A percentile compares a stretch with the other conserved stretches of the same genome.
Conservation (phyloP, 2,113 vertebrate genomes). For the Eptesicus fuscus region DNA sequence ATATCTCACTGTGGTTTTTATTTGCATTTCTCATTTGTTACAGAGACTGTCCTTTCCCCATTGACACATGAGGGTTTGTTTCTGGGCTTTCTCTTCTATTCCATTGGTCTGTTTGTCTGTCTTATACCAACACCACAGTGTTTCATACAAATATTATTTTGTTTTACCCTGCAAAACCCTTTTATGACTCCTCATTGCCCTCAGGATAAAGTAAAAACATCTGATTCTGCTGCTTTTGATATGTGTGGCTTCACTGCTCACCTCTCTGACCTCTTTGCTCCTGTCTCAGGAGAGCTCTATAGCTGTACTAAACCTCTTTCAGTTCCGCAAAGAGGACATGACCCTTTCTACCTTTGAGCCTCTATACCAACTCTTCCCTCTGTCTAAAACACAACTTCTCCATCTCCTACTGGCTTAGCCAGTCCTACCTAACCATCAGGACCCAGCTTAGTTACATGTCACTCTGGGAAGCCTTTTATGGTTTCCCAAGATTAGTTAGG, state of each 20-base stretch:
- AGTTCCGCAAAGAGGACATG: not conserved
- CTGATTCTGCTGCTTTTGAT: not conserved
- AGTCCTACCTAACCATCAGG: not conserved
- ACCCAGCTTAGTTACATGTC: not conserved
- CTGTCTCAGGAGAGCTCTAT: not conserved
- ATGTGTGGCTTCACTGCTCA: not conserved
- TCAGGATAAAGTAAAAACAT: not conserved
- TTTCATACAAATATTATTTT: constrained; percentile 22
- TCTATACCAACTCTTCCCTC: not conserved
- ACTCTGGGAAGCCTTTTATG: constrained; percentile 3
- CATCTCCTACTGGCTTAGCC: not conserved
- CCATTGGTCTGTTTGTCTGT: not conserved
- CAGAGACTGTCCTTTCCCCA: not conserved
- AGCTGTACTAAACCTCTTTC: not conserved
- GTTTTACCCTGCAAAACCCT: not conserved
- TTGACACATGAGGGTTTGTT: not conserved
- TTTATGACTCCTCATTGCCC: not conserved
- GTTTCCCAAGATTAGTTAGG: not conserved
- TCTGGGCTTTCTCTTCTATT: not conserved
- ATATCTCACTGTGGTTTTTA: not conserved
- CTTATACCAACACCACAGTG: not conserved
- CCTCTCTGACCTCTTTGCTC: not conserved
- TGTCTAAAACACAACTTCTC: not conserved
- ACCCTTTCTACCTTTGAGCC: not conserved
- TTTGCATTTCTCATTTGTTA: constrained; percentile 31